Evolutionary conservation across 2,888 invertebrate species (phyloP).

Genomic region (Morpho achilles): DNA sequence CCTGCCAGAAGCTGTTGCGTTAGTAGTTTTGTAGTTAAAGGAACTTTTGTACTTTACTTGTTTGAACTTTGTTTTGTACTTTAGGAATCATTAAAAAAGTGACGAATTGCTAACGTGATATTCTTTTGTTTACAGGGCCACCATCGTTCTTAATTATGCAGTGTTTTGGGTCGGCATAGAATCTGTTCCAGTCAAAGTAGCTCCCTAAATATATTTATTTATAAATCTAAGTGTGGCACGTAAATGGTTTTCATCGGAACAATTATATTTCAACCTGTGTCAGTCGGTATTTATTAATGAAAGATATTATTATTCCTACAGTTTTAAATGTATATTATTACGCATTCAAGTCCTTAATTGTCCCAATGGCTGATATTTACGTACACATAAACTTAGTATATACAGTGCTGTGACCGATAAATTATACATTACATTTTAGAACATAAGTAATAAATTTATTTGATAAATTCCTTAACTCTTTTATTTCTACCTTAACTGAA

Average conservation of each 20-base stretch:
- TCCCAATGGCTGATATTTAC: no score
- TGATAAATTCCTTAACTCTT: no score
- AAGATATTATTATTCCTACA: neutral
- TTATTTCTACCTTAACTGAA: no score
- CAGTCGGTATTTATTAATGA: no score
- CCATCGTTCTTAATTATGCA: slow-evolving; percentile 84
- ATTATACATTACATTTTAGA: slow-evolving; percentile 7
- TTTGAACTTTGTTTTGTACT: no score
- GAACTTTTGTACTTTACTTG: neutral
- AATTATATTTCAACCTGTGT: no score
- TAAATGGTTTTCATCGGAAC: no score
- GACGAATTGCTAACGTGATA: neutral
- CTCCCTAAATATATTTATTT: slow-evolving; percentile 27
- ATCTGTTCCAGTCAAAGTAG: slow-evolving; percentile 80
- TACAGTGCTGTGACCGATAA: slow-evolving; percentile 17
- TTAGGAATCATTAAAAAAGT: neutral
- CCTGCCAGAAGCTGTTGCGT: no score
- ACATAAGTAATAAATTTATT: no score
- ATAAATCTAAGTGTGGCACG: no score
- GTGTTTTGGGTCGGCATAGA: slow-evolving; percentile 85
- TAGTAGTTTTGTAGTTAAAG: slow-evolving; percentile 19
- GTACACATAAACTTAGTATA: slow-evolving; percentile 1
- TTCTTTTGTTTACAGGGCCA: slow-evolving; percentile 75
- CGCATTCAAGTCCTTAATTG: no score
- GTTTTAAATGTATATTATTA: neutral